A percentile compares a stretch with the other conserved stretches of the same genome.
Evolutionary conservation across 2,888 invertebrate species (phyloP).

Genomic region (Branchipolynoe longqiensis): DNA sequence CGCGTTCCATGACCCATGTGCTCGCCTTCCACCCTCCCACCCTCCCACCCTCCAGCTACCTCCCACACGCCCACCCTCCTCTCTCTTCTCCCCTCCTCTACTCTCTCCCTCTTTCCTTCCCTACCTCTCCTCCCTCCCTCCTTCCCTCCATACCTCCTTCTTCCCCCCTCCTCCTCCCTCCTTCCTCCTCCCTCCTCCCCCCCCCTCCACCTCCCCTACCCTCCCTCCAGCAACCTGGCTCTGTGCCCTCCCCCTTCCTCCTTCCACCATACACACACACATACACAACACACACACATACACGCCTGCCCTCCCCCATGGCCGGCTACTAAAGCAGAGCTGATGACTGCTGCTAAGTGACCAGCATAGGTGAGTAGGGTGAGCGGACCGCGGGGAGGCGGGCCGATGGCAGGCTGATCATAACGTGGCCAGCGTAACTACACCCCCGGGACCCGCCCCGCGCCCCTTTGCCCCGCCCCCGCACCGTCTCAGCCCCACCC

Average conservation of each 20-base stretch:
- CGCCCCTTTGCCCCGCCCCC: too few species aligned
- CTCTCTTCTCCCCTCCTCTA: background rate
- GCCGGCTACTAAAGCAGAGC: background rate
- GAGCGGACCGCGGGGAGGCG: background rate
- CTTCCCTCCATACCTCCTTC: background rate
- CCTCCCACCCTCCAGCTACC: too few species aligned
- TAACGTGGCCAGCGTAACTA: background rate
- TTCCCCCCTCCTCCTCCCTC: background rate
- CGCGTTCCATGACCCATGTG: too few species aligned
- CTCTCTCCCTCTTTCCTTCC: background rate
- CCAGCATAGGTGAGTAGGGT: background rate
- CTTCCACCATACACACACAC: too few species aligned
- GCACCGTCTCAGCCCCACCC: too few species aligned
- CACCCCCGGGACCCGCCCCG: background rate
- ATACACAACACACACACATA: too few species aligned
- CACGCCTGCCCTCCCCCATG: too few species aligned
- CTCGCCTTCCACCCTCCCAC: too few species aligned
- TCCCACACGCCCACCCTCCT: too few species aligned
- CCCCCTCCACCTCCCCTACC: background rate
- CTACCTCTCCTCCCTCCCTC: background rate
- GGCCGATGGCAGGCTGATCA: background rate
- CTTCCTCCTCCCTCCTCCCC: background rate
- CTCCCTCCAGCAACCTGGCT: too few species aligned
- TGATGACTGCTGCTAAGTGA: background rate
- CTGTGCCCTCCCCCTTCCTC: too few species aligned